These are phyloP conservation scores for Acrocephalus kingi DNA, from an alignment of 2,113 vertebrate genomes.

Conservation along the genomic window DNA sequence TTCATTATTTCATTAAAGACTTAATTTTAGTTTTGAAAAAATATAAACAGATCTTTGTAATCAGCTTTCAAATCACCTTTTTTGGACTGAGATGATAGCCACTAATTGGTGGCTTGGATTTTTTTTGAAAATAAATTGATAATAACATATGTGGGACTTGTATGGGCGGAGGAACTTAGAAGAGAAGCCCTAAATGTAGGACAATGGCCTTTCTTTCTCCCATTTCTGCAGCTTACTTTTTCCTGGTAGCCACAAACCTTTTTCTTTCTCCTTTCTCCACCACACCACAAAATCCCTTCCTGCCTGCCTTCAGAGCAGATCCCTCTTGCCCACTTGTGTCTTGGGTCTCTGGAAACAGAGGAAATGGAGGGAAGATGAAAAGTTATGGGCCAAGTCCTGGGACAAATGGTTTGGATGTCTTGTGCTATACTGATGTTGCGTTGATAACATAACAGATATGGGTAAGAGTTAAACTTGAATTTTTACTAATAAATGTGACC, in stretches of 20 bases:
- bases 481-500: not conserved
- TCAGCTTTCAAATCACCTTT: not conserved
- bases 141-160: not conserved
- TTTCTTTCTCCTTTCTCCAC: not conserved
- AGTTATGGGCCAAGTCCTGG: not conserved
- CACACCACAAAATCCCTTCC: not conserved
- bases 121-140: not conserved
- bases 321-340: not conserved
- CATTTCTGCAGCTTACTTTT: not conserved
- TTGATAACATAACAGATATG: not conserved
- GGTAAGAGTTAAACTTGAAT: not conserved
- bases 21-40: not conserved
- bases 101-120: not conserved
- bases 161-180: not conserved
- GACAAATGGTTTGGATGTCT: not conserved
- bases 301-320: not conserved
- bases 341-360: not conserved
- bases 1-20: not conserved
- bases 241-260: not conserved
- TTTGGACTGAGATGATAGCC: not conserved
- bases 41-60: not conserved
- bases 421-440: not conserved
- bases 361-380: not conserved
- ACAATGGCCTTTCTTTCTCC: not conserved
- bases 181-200: not conserved